Evolutionary conservation across 2,797 vertebrate species (phyloP).

Genomic region (Rhinophrynus dorsalis): DNA sequence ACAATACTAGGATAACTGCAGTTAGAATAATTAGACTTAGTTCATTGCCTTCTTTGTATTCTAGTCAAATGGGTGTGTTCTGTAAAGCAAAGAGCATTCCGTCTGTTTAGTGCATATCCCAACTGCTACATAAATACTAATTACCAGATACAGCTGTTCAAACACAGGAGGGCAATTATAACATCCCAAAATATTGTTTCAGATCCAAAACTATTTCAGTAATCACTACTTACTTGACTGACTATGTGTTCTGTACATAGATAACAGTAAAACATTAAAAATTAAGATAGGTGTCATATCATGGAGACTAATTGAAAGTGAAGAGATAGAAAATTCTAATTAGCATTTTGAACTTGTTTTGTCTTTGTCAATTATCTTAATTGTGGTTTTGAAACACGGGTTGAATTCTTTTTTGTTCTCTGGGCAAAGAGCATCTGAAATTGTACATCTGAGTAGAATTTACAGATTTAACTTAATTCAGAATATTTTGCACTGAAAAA

Average conservation of each 20-base stretch:
- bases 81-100: slow-evolving; percentile 35
- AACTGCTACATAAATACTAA: slow-evolving; percentile 54
- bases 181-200: slow-evolving; percentile 53
- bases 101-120: slow-evolving; percentile 42
- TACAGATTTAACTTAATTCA: background rate
- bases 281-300: slow-evolving; percentile 62
- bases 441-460: background rate
- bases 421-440: slow-evolving; percentile 37
- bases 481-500: background rate
- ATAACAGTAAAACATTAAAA: slow-evolving; percentile 62
- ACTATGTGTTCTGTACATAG: slow-evolving; percentile 51
- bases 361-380: slow-evolving; percentile 71
- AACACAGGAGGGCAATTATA: slow-evolving; percentile 59
- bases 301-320: slow-evolving; percentile 72
- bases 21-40: slow-evolving; percentile 14
- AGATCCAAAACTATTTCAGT: slow-evolving; percentile 57
- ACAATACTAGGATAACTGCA: background rate
- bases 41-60: slow-evolving; percentile 34
- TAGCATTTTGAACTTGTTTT: slow-evolving; percentile 74
- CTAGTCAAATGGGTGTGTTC: slow-evolving; percentile 44
- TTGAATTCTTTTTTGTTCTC: slow-evolving; percentile 59
- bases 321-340: slow-evolving; percentile 74
- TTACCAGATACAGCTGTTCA: slow-evolving; percentile 53
- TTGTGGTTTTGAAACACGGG: slow-evolving; percentile 58
- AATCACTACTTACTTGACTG: slow-evolving; percentile 55